Conservation (phyloP, 2,797 vertebrate genomes). For the Tiaroga cobitis region DNA sequence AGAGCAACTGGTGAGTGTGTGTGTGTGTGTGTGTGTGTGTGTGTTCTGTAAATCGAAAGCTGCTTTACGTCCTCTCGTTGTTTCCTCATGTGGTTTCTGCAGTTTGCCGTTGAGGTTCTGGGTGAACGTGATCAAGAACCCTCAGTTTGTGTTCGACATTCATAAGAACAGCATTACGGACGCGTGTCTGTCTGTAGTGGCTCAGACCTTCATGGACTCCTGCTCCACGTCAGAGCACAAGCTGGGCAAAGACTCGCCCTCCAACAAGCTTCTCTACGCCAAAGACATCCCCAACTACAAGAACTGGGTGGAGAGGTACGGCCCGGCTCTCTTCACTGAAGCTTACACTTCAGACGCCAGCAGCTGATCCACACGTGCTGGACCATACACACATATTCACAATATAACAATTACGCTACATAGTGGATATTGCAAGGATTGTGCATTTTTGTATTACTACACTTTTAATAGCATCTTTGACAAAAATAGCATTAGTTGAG, state of each 20-base stretch:
- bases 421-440: background rate
- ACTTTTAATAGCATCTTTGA: no score
- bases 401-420: background rate
- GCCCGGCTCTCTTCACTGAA: background rate
- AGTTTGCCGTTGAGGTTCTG: constrained; percentile 97
- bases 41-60: background rate
- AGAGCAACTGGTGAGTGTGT: constrained; percentile 94
- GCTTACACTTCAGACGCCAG: no score
- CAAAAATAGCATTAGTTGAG: background rate
- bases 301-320: constrained; percentile 98
- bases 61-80: background rate
- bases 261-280: constrained; percentile 98
- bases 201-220: constrained; percentile 99
- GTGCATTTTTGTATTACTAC: no score
- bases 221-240: constrained; percentile 99
- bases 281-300: constrained; percentile 87
- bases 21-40: no score
- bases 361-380: no score
- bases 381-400: background rate
- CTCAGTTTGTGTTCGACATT: constrained; percentile 99
- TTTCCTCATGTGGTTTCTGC: background rate
- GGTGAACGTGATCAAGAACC: constrained; percentile 99
- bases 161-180: constrained; percentile 99
- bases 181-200: constrained; percentile 96
- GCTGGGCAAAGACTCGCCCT: constrained; percentile 97